Evolutionary conservation across 1,140 invertebrate genomes (phyloP), one percentile per base, ranked within the genome.

Genomic region (Holotrichia oblita): DNA sequence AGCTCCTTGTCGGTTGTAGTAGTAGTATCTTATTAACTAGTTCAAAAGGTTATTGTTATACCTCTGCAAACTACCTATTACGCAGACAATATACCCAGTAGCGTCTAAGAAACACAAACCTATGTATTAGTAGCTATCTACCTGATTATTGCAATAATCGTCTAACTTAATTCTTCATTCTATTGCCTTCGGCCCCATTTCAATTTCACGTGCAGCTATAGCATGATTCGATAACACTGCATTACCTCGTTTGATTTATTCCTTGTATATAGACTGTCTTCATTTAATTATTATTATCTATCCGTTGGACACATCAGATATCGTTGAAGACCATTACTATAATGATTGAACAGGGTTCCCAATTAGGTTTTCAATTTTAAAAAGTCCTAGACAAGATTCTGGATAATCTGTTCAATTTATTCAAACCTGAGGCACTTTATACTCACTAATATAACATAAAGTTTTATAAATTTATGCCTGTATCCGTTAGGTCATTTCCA

Each of bases 401-500:
- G 6, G 10, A 22, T 64, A 64, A 10, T 64, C 61, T 64, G 12
- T 64, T 24, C 17, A 64, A 64, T 20, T 4, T 64, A 64, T 64
- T 64, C 61, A 64, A 7, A 27, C 61, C 61, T 20, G 17, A 22
- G 61, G 61, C 61, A 12, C 10, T 64, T 64, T 22, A 12, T 64
- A 64, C 17, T 64, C 17, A 22, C 24, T 64, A 64, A 64, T 64
- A 20, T 64, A 20, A 48, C 24, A 64, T 22, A 20, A n/a, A 64
- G 9, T 64, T 64, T 64, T 24, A 64, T 24, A 64, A 27, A 64
- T 64, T 64, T 64, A 27, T 27, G 61, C 61, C 17, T 22, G 20
- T 64, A 22, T 64, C 61, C 61, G 61, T 22, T 64, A 64, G 61
- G 22, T 64, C n/a, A 64, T 64, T 64, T 64, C 61, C 22, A 64